Base-by-base conservation (phyloP, 2,797 vertebrate genomes). In the Paedocypris micromegethes region DNA sequence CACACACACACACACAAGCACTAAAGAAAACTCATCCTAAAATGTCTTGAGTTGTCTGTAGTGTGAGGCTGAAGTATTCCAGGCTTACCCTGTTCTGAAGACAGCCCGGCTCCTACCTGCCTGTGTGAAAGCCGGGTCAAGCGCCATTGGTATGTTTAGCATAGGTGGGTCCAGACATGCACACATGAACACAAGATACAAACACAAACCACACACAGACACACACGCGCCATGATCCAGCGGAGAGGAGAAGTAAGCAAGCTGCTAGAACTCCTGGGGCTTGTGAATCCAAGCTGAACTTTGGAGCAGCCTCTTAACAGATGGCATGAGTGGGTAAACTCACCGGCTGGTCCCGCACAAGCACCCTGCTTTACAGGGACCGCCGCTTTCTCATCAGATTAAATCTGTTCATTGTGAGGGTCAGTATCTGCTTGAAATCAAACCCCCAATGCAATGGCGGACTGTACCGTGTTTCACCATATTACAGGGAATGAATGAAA, bases 31-130 rank as follows among this genome's bases (percentile, higher is more conserved):
- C 23, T 7, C 57, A 47, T 45, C 67, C 43, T 48, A 23, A 23
- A 8, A 61, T 57, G 39, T 37, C 4, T 9, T 58, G 40, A 52
- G 47, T 44, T 44, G 9, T 53, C 58, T 60, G 68, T 59, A 54
- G 57, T 40, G 51, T 6, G 23, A 23, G 1, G 37, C 42, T 56
- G 50, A 57, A 63, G 64, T 60, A 39, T 38, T 56, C 44, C 54
- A 58, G 76, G 71, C 86, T 88, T 87, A 90, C 87, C 87, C 55
- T 64, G 70, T 68, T 84, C 77, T 72, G 77, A 73, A 60, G 56
- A 65, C 75, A 75, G 76, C 60, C 47, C 61, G 73, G 58, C 77
- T 86, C 82, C 81, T 66, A 77, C 70, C 74, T 70, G 66, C 74
- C 73, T 73, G 77, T 65, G 74, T 69, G 72, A 80, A 81, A 79